These are phyloP conservation scores for Malacoctenus gilli DNA, from an alignment of 2,797 vertebrate species.

Conservation along the genomic window DNA sequence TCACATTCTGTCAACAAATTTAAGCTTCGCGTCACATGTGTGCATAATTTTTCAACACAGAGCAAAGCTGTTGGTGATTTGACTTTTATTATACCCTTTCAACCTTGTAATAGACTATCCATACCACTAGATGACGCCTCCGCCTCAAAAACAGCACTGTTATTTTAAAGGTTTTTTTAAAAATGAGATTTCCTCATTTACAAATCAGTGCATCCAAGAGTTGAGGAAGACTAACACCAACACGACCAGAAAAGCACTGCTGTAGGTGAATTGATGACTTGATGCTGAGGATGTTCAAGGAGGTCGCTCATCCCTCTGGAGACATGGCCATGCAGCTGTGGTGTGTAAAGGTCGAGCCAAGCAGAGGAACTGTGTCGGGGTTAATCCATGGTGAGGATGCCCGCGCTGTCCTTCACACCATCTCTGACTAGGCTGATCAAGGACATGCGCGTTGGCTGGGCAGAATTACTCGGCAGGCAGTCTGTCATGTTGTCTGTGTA, in stretches of 20 bases:
- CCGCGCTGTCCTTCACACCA: conserved; percentile 42
- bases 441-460: conserved; percentile 22
- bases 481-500: neutral
- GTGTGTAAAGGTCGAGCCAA: conserved; percentile 48
- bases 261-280: conserved; percentile 30
- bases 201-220: too few species aligned
- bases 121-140: conserved; percentile 61
- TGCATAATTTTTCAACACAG: too few species aligned
- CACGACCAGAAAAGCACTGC: too few species aligned
- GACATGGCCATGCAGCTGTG: conserved; percentile 51
- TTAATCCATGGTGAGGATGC: conserved; percentile 52
- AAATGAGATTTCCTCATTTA: too few species aligned
- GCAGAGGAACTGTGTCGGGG: conserved; percentile 54
- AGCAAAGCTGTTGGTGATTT: too few species aligned
- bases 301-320: conserved; percentile 61
- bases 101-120: conserved; percentile 20
- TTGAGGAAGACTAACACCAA: too few species aligned
- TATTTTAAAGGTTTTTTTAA: too few species aligned
- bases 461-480: conserved; percentile 4
- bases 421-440: conserved; percentile 38
- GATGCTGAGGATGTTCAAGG: conserved; percentile 55
- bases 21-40: too few species aligned
- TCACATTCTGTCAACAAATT: neutral
- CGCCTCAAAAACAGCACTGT: conserved; percentile 3
- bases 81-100: conserved; percentile 18